These are phyloP conservation scores for Saguinus oedipus DNA, from an alignment of 2,797 vertebrate species.

Conservation along the genomic window DNA sequence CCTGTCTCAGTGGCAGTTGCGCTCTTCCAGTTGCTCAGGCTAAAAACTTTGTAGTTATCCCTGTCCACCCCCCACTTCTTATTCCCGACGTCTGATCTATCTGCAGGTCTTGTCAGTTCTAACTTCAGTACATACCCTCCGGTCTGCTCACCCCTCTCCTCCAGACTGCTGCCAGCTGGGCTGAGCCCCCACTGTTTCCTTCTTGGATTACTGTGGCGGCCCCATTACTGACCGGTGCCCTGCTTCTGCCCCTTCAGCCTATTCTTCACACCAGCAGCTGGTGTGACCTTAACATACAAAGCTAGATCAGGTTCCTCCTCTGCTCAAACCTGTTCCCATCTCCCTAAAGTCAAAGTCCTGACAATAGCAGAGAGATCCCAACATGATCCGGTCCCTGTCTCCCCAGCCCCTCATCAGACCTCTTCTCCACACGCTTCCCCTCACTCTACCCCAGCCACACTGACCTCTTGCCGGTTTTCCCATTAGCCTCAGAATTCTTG, in stretches of 20 bases:
- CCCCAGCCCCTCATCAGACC: not conserved
- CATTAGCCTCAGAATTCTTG: not conserved
- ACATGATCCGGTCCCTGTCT: not conserved
- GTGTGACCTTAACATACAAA: not conserved
- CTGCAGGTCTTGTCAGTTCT: not conserved
- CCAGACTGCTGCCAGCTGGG: not conserved
- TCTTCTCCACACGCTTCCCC: rapidly evolving
- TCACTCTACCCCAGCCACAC: not conserved
- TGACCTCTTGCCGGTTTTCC: not conserved
- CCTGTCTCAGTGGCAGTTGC: not conserved
- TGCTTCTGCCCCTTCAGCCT: not conserved
- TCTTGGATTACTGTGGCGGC: not conserved
- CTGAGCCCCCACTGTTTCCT: not conserved
- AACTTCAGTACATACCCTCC: not conserved
- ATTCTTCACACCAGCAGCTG: not conserved
- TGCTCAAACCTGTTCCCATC: not conserved
- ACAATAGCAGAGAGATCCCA: not conserved
- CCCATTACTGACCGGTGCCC: not conserved
- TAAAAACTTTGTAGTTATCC: not conserved
- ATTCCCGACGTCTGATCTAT: not conserved
- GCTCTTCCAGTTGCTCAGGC: not conserved
- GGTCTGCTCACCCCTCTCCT: not conserved
- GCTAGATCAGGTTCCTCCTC: not conserved
- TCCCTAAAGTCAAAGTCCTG: not conserved
- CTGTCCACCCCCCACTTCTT: not conserved